A percentile compares a stretch with the other conserved stretches of the same genome.
Conservation (phyloP, 2,888 invertebrate genomes). For the Antheraea assamensis region DNA sequence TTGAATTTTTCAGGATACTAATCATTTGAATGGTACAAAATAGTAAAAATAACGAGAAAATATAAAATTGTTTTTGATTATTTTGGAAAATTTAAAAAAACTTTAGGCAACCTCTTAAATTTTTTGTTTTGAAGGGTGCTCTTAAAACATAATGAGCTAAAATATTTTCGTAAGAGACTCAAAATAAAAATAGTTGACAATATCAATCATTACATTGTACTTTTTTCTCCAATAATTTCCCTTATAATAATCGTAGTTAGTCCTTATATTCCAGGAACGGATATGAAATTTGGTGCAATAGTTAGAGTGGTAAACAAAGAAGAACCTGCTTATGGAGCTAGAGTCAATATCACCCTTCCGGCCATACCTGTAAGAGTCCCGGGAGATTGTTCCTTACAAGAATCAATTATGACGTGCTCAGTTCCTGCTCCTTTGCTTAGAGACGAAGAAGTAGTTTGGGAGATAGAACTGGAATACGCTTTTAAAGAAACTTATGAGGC, state of each 20-base stretch:
- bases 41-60: too few species aligned
- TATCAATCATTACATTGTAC: too few species aligned
- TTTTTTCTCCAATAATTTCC: background rate
- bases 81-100: too few species aligned
- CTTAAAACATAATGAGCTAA: too few species aligned
- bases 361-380: constrained; percentile 61
- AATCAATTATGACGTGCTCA: constrained; percentile 54
- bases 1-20: too few species aligned
- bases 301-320: constrained; percentile 58
- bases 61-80: too few species aligned
- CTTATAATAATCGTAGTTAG: constrained; percentile 36
- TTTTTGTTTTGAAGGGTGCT: too few species aligned
- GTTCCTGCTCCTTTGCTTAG: constrained; percentile 62
- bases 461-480: constrained; percentile 66
- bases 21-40: too few species aligned
- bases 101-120: too few species aligned
- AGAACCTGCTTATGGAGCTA: constrained; percentile 71
- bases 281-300: constrained; percentile 55
- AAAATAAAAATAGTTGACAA: too few species aligned
- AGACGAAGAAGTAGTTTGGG: constrained; percentile 51
- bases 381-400: constrained; percentile 55
- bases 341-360: constrained; percentile 56
- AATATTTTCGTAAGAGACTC: too few species aligned
- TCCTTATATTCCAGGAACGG: constrained; percentile 61
- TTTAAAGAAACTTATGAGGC: constrained; percentile 41